Evolutionary conservation across 2,888 invertebrate species (phyloP).

Genomic region (Pilophorus perplexus): DNA sequence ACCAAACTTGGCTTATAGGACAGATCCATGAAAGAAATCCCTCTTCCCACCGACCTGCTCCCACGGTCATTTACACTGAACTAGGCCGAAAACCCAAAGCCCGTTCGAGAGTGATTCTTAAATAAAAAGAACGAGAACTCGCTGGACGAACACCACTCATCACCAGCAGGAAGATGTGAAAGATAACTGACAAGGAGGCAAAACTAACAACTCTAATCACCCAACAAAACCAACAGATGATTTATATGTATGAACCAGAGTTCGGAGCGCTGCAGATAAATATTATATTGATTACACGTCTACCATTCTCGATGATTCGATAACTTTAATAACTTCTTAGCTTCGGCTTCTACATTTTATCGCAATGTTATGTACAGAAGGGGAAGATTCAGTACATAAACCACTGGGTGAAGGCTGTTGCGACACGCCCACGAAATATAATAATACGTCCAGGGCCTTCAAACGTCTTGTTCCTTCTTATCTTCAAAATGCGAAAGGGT

Average conservation of each 20-base stretch:
- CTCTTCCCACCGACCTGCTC: too few species aligned
- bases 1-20: too few species aligned
- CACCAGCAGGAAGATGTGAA: too few species aligned
- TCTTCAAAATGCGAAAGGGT: constrained; percentile 8
- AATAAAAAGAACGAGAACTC: too few species aligned
- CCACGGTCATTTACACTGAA: too few species aligned
- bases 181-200: constrained; percentile 1
- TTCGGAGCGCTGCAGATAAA: neutral
- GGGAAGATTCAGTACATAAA: neutral
- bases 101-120: too few species aligned
- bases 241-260: constrained; percentile 8
- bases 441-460: neutral
- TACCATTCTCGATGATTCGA: constrained; percentile 16
- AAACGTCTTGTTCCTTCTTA: constrained; percentile 19
- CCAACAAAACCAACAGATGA: constrained; percentile 9
- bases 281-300: constrained; percentile 16
- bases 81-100: too few species aligned
- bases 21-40: too few species aligned
- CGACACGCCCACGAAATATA: constrained; percentile 8
- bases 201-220: constrained; percentile 20
- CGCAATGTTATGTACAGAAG: constrained; percentile 7
- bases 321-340: constrained; percentile 21
- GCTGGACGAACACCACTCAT: too few species aligned
- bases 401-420: neutral
- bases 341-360: neutral